Evolutionary conservation across 2,113 vertebrate genomes (phyloP), one percentile per base, ranked within the genome.

Genomic region (Neogale vison): DNA sequence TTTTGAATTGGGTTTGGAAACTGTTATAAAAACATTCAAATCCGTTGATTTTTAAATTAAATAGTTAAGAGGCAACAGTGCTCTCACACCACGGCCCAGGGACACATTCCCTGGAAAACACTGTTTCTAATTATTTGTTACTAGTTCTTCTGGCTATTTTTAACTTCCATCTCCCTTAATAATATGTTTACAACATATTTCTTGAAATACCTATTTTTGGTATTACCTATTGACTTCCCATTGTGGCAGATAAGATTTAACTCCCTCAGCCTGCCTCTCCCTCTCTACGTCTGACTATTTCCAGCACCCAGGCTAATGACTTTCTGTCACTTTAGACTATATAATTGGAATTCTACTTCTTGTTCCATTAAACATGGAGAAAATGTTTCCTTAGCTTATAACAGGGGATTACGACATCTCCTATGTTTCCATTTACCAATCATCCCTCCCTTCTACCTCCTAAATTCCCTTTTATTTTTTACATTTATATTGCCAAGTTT

Each of bases 281-380:
- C 26, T 3, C 59, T 67, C 18, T 50, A 14, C 14, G 0, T 15
- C 9, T 7, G 63, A 21, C 29, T 6, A 1, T 12, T 29, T 2
- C 34, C 2, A 31, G 34, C 50, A 34, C 55, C 42, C 2, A 0
- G 4, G 42, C 3, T 47, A 15, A 23, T 3, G 4, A 12, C 39
- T 29, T 67, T 65, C 17, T 23, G 9, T 52, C 74, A 21, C 36
- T 47, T 67, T 10, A 20, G 13, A 34, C 31, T 47, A 3, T 6
- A 5, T 0, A 4, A 10, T 1, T 23, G 6, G 50, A 77, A 24
- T 85, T 61, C 61, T 50, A 29, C 34, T 61, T 52, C 79, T 13
- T 21, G 7, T 12, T 79, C 20, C 23, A 7, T 77, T 34, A n/a
- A 36, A 6, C 6, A 1, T 0, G 9, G n/a, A 18, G 21, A 57